Conservation (phyloP, 2,797 vertebrate genomes). For the Crypturellus tataupa region DNA sequence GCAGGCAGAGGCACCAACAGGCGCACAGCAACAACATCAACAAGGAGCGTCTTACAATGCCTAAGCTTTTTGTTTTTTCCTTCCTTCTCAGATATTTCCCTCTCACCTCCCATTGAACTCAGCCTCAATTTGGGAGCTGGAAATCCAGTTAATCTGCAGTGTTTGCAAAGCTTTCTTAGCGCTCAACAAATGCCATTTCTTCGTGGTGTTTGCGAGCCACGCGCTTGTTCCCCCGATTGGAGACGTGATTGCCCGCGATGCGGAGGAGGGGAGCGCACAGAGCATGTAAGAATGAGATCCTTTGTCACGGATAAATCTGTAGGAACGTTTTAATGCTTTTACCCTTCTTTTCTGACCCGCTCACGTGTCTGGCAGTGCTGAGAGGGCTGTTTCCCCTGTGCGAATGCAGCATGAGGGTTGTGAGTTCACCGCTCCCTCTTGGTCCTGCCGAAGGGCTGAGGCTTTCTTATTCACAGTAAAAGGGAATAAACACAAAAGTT, state of each 20-base stretch:
- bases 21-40: not conserved
- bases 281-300: slow-evolving; percentile 66
- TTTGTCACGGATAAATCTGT: slow-evolving; percentile 52
- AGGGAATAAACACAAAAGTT: not conserved
- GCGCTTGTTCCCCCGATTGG: slow-evolving; percentile 35
- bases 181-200: slow-evolving; percentile 1
- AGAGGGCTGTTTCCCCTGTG: not conserved
- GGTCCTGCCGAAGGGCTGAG: not conserved
- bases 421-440: not conserved
- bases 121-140: not conserved
- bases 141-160: slow-evolving; percentile 36
- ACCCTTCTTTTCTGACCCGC: slow-evolving; percentile 29
- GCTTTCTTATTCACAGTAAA: not conserved
- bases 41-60: not conserved
- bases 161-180: slow-evolving; percentile 63
- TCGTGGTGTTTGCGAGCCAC: slow-evolving; percentile 3
- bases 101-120: slow-evolving; percentile 41
- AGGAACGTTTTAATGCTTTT: slow-evolving; percentile 52
- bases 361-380: not conserved
- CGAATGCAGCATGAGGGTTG: not conserved
- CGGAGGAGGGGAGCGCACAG: slow-evolving; percentile 15
- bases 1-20: not conserved
- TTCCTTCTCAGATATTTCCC: not conserved
- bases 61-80: not conserved
- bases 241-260: slow-evolving; percentile 1